Evolutionary conservation across 2,797 vertebrate genomes (phyloP).

Genomic region (Neomorphus geoffroyi): DNA sequence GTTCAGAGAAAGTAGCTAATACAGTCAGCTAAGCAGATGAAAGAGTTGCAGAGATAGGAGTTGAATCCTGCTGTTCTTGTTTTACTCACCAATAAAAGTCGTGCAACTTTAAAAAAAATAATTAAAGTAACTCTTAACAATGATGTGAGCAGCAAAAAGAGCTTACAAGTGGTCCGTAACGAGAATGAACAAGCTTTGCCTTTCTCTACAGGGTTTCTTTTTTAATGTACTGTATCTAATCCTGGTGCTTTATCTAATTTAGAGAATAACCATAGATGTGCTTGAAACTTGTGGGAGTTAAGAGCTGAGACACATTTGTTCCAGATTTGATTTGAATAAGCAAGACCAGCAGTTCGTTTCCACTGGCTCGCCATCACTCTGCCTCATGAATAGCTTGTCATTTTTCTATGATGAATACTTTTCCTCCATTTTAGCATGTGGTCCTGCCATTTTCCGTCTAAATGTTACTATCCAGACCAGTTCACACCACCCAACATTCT

Average conservation of each 20-base stretch:
- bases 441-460: not conserved
- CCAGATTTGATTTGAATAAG: not conserved
- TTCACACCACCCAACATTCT: not conserved
- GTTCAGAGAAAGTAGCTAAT: constrained; percentile 44
- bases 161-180: not conserved
- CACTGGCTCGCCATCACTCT: not conserved
- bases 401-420: not conserved
- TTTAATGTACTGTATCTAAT: not conserved
- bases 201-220: constrained; percentile 21
- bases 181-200: not conserved
- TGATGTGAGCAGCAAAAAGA: not conserved
- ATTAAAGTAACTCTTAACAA: not conserved
- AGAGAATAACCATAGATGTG: not conserved
- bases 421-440: not conserved
- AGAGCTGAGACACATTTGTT: not conserved
- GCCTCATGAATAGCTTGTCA: not conserved
- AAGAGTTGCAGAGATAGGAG: not conserved
- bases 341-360: not conserved
- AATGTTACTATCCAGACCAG: not conserved
- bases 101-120: not conserved
- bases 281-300: not conserved
- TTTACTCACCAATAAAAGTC: constrained; percentile 3
- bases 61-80: constrained; percentile 31
- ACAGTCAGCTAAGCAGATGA: constrained; percentile 28
- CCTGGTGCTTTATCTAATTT: not conserved